Conservation (phyloP, 2,797 vertebrate genomes). For the Esox lucius region DNA sequence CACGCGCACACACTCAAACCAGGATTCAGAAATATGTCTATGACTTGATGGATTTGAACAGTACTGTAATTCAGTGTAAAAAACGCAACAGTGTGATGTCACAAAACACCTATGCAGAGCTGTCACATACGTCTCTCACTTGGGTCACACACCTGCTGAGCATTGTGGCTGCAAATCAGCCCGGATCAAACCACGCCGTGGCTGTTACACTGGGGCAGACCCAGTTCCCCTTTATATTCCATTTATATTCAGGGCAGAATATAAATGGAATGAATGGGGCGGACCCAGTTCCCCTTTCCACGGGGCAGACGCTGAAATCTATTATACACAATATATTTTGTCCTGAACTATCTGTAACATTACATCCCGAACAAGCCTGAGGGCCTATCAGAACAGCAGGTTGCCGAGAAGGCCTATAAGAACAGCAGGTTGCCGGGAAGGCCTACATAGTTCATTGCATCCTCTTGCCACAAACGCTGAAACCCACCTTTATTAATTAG, state of each 20-base stretch:
- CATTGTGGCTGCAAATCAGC: not conserved
- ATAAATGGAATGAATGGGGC: not conserved
- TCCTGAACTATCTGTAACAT: not conserved
- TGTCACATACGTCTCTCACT: not conserved
- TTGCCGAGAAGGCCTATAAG: not conserved
- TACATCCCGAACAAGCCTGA: not conserved
- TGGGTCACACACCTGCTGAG: not conserved
- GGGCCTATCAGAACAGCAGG: not conserved
- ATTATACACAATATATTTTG: not conserved
- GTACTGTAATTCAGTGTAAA: not conserved
- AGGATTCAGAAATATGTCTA: not conserved
- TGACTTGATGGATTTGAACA: not conserved
- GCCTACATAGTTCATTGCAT: conserved; percentile 22
- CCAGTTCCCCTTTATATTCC: no score
- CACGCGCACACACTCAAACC: not conserved
- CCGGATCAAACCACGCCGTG: not conserved
- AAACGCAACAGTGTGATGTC: not conserved
- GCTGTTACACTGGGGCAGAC: not conserved
- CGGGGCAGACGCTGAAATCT: not conserved
- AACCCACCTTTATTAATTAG: conserved; percentile 51
- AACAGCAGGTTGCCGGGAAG: not conserved
- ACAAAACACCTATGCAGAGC: not conserved
- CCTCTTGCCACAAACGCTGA: conserved; percentile 22
- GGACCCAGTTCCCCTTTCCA: not conserved
- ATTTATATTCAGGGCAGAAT: not conserved